Base-by-base conservation (phyloP, 1,140 invertebrate species). In the Drepana arcuata region DNA sequence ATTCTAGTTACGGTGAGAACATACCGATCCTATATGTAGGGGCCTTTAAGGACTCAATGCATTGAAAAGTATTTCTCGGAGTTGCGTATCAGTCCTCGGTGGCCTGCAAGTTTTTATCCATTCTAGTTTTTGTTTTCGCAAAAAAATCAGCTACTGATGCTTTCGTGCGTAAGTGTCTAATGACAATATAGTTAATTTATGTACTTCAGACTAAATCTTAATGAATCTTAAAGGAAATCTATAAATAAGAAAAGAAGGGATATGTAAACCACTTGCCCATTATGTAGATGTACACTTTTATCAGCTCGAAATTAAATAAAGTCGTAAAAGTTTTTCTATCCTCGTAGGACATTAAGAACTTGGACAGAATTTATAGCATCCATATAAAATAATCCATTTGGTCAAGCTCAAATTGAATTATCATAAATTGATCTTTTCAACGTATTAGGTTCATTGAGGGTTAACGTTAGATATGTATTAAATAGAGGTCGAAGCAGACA, bases 381-480 rank as follows among this genome's bases (percentile, higher is more conserved):
- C 26, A 48, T 36, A 42, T 49, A 46, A 54, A 49, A 46, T 42
- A 37, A 39, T 45, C 16, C 21, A 38, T 48, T 53, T 35, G 34
- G 32, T 30, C 34, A 32, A 34, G 3, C 39, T 45, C 47, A 67
- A 63, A 63, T 65, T 57, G 48, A 67, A 64, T 65, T 46, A 60
- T 60, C 47, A 65, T 62, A 51, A 54, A 58, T 50, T 43, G 49
- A 54, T 53, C 44, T 55, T 68, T 74, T 73, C 62, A 59, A 56
- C 61, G 54, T 48, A 35, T 50, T 59, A 50, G 48, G 41, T 38
- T 60, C 60, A 72, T 73, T 68, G 51, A 72, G 62, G 51, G 44
- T 54, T 44, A 44, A 65, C 53, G 58, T 67, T 63, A 68, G 58
- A 73, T 70, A 49, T 59, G 53, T 67, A 65, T 77, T 71, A 73